Conservation (phyloP, 2,113 vertebrate genomes). For the Garra rufa region DNA sequence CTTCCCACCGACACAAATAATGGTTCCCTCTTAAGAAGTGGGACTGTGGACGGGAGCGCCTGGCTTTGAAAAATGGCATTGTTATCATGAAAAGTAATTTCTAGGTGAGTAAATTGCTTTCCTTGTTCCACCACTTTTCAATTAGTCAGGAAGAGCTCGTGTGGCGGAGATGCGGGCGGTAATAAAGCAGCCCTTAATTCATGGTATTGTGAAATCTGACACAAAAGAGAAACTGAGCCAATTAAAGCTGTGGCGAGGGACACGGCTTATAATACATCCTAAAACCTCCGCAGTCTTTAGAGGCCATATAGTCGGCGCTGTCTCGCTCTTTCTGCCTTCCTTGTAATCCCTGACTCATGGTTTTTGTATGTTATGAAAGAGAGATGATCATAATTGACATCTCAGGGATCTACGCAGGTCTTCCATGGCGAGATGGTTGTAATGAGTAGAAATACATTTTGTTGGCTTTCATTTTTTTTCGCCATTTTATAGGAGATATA, state of each 20-base stretch:
- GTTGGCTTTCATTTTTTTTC: not conserved
- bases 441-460: not conserved
- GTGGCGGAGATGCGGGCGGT: not conserved
- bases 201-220: conserved; percentile 54
- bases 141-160: conserved; percentile 52
- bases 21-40: conserved; percentile 30
- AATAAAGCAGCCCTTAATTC: conserved; percentile 54
- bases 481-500: not conserved
- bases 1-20: conserved; percentile 44
- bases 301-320: not conserved
- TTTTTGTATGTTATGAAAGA: not conserved
- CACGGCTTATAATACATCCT: conserved; percentile 35
- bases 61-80: conserved; percentile 51
- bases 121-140: conserved; percentile 61
- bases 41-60: not conserved
- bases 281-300: conserved; percentile 35
- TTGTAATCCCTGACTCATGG: conserved; percentile 24
- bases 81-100: conserved; percentile 60
- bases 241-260: conserved; percentile 47
- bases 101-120: conserved; percentile 63
- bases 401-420: not conserved
- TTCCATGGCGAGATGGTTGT: not conserved
- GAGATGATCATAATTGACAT: conserved; percentile 15
- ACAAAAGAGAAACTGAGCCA: conserved; percentile 57
- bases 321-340: conserved; percentile 20